A percentile compares a stretch with the other conserved stretches of the same genome.
These are phyloP conservation scores for Marcusenius ussheri DNA, from an alignment of 2,113 vertebrate genomes.

Conservation along the genomic window DNA sequence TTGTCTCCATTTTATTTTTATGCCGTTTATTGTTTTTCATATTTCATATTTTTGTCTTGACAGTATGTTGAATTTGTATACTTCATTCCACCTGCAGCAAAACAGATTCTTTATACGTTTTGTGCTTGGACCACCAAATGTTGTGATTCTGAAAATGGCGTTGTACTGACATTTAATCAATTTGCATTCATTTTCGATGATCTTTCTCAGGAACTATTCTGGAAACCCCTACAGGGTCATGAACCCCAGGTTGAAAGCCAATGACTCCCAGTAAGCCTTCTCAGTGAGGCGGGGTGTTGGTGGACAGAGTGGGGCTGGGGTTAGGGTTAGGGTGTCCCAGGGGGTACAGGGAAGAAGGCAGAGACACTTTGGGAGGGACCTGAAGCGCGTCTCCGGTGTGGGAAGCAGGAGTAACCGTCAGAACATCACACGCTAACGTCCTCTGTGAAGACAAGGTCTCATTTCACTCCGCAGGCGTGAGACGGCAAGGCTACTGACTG, in stretches of 20 bases:
- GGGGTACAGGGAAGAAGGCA: neutral
- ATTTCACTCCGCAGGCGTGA: neutral
- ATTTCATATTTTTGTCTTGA: neutral
- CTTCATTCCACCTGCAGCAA: neutral
- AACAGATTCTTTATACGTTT: neutral
- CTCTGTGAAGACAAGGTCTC: neutral
- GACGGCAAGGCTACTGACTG: neutral
- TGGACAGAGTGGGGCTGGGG: neutral
- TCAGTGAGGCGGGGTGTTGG: neutral
- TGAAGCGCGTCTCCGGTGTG: neutral
- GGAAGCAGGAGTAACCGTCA: neutral
- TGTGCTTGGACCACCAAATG: neutral
- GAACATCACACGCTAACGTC: neutral
- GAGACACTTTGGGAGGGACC: neutral
- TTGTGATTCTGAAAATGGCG: neutral
- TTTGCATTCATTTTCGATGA: neutral
- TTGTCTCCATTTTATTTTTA: neutral
- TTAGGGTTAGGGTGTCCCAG: neutral
- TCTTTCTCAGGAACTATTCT: neutral
- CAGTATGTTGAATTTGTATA: neutral
- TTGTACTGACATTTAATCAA: neutral
- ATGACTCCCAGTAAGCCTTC: neutral
- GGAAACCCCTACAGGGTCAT: neutral
- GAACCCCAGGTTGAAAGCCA: neutral
- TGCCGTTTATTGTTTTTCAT: neutral